Percentiles rank a stretch among this genome's conserved stretches.
phyloP scores from a whole-genome alignment of 2,113 vertebrate species.

The Sprattus sprattus region DNA sequence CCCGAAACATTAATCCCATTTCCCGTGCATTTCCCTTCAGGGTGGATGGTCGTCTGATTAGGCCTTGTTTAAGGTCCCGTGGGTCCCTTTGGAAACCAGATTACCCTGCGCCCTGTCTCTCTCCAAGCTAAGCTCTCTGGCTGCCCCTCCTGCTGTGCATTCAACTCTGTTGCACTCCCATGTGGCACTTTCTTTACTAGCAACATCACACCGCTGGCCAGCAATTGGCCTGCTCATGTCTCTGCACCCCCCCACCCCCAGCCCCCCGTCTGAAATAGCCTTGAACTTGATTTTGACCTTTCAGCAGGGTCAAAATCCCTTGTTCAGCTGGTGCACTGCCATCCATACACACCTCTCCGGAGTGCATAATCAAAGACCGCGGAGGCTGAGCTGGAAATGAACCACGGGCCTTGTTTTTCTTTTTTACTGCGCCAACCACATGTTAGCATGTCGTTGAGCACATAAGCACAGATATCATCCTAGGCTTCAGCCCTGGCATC shows the following conservation, averaged over 20 bases:
- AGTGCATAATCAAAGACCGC: background rate
- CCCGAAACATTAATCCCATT: background rate
- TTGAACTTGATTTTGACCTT: background rate
- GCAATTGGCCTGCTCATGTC: background rate
- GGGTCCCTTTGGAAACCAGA: background rate
- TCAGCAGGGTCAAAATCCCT: background rate
- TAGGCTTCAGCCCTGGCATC: background rate
- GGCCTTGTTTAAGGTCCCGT: background rate
- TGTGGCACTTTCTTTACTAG: background rate
- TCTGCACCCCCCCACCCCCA: background rate
- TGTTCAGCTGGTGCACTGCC: background rate
- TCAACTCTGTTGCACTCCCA: background rate
- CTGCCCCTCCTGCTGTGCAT: background rate
- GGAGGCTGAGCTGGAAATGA: background rate
- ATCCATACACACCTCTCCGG: background rate
- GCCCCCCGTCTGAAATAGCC: background rate
- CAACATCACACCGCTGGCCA: background rate
- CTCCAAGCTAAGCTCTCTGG: background rate
- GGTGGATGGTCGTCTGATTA: background rate
- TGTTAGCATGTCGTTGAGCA: background rate
- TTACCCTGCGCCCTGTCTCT: background rate
- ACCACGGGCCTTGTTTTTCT: background rate
- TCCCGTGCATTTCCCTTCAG: background rate
- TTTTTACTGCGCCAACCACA: background rate
- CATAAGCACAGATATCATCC: background rate